Conservation (phyloP, 2,113 vertebrate genomes). For the Morone saxatilis region DNA sequence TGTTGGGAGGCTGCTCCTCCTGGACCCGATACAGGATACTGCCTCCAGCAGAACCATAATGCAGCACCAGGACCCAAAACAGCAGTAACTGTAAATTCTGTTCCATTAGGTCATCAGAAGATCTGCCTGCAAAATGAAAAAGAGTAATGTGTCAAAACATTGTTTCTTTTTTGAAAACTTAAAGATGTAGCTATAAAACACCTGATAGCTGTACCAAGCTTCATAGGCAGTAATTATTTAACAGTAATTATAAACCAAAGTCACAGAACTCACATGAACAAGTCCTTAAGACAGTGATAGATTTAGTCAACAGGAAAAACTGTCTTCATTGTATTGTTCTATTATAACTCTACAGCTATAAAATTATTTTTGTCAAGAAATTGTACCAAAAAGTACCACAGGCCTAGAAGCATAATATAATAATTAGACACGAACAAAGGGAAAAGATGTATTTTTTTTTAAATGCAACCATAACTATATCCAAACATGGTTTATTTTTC, state of each 20-base stretch:
- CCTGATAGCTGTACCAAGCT: background rate
- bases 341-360: slow-evolving; percentile 10
- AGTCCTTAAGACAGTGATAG: slow-evolving; percentile 3
- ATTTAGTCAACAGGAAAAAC: slow-evolving; percentile 21
- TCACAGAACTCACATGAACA: slow-evolving; percentile 7
- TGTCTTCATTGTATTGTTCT: slow-evolving; percentile 15
- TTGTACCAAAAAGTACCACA: slow-evolving; percentile 31
- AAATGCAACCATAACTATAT: slow-evolving; percentile 59
- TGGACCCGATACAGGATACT: slow-evolving; percentile 91
- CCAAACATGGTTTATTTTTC: slow-evolving; percentile 54
- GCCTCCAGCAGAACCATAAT: slow-evolving; percentile 68
- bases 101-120: slow-evolving; percentile 83
- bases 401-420: slow-evolving; percentile 46
- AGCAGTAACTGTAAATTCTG: slow-evolving; percentile 72
- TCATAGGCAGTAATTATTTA: slow-evolving; percentile 21
- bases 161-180: slow-evolving; percentile 16
- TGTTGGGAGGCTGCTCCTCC: slow-evolving; percentile 97
- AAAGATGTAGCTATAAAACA: slow-evolving; percentile 1
- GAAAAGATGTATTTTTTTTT: slow-evolving; percentile 15
- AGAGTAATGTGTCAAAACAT: slow-evolving; percentile 32
- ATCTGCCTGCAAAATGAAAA: slow-evolving; percentile 72
- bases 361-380: slow-evolving; percentile 55
- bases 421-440: slow-evolving; percentile 53
- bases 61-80: slow-evolving; percentile 80
- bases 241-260: slow-evolving; percentile 8